These are phyloP conservation scores for Megaustenia siamemsis DNA, from an alignment of 2,888 invertebrate genomes.

Conservation along the genomic window DNA sequence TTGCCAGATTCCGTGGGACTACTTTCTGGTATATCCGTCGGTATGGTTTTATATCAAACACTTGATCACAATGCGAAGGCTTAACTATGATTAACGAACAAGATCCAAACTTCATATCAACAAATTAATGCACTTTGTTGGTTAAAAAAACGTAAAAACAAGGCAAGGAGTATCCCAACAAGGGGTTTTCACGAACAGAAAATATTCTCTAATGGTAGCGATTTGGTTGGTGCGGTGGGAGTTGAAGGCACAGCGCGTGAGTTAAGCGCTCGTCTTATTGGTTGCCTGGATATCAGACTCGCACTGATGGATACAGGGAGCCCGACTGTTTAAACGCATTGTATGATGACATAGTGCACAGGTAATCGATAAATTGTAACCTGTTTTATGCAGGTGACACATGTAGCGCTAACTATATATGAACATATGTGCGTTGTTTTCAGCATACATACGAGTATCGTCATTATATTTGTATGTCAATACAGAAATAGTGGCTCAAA, in stretches of 20 bases:
- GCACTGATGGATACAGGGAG: background rate
- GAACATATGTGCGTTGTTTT: too few species aligned
- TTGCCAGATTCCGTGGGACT: background rate
- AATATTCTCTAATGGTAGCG: background rate
- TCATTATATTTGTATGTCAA: too few species aligned
- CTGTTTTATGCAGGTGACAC: too few species aligned
- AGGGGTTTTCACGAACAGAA: background rate
- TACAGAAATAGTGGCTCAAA: too few species aligned
- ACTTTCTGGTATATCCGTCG: background rate
- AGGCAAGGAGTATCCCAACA: background rate
- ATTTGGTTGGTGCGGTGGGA: background rate
- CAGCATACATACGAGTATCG: too few species aligned
- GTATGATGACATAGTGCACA: background rate
- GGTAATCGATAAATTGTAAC: background rate
- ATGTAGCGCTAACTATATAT: too few species aligned
- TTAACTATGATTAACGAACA: background rate
- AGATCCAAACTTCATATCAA: background rate
- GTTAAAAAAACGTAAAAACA: background rate
- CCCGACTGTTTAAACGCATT: background rate
- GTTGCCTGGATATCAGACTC: background rate
- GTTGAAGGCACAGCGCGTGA: background rate
- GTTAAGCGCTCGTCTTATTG: background rate
- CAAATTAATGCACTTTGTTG: background rate
- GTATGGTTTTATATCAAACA: background rate
- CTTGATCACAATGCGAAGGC: background rate